Percentiles rank a stretch among this genome's conserved stretches.
These are phyloP conservation scores for Andrena camellia DNA, from an alignment of 2,888 invertebrate genomes.

Conservation along the genomic window DNA sequence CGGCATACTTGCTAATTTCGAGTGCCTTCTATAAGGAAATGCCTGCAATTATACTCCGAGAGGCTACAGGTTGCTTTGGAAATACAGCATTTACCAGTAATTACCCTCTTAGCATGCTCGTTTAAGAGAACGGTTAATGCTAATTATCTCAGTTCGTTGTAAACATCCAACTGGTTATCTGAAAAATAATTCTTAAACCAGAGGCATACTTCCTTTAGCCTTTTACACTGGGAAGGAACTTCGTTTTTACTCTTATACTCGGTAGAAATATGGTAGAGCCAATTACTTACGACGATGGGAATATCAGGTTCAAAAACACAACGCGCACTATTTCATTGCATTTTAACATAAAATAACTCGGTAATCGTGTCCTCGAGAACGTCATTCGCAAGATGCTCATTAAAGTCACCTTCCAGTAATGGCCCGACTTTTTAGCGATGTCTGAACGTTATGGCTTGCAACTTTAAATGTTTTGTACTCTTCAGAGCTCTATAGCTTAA, in stretches of 20 bases:
- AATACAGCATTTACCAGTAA: constrained; percentile 45
- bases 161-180: constrained; percentile 33
- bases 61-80: constrained; percentile 39
- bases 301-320: background rate
- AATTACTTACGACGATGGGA: background rate
- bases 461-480: constrained; percentile 37
- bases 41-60: constrained; percentile 19
- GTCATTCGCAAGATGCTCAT: constrained; percentile 45
- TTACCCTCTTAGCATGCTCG: constrained; percentile 48
- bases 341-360: background rate
- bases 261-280: background rate
- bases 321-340: background rate
- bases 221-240: background rate
- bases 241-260: background rate
- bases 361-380: constrained; percentile 24
- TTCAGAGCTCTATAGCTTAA: constrained; percentile 20
- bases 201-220: background rate
- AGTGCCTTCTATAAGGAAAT: constrained; percentile 34
- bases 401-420: constrained; percentile 33
- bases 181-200: constrained; percentile 21
- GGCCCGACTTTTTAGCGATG: constrained; percentile 37
- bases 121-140: constrained; percentile 50
- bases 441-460: constrained; percentile 12
- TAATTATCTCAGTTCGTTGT: constrained; percentile 45
- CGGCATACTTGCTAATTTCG: constrained; percentile 18